Conservation (phyloP, 2,113 vertebrate species). For the Thunnus maccoyii region DNA sequence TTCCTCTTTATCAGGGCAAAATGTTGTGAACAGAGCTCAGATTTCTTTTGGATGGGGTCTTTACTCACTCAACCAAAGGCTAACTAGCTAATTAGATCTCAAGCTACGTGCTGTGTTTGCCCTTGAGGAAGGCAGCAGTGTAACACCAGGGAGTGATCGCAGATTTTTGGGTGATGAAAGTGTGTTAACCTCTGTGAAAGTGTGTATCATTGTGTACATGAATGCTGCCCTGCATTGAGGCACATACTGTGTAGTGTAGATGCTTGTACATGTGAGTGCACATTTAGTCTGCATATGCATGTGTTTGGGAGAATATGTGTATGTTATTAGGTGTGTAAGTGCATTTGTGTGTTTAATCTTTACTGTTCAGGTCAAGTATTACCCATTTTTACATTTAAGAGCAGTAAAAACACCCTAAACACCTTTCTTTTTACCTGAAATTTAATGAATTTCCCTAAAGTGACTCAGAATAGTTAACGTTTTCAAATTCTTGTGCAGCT, state of each 20-base stretch:
- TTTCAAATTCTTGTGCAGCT: no score
- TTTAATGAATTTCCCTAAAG: no score
- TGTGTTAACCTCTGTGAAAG: conserved; percentile 11
- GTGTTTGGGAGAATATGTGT: neutral
- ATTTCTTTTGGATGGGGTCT: conserved; percentile 54
- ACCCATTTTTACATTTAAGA: no score
- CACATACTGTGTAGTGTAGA: no score
- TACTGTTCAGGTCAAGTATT: no score
- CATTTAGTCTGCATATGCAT: conserved; percentile 1
- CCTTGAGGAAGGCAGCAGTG: conserved; percentile 48
- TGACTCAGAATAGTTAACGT: no score
- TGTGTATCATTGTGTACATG: neutral
- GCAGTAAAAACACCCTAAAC: no score
- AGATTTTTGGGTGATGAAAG: conserved; percentile 6
- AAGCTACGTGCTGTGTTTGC: conserved; percentile 66
- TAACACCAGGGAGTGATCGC: conserved; percentile 29
- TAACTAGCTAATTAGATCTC: conserved; percentile 73
- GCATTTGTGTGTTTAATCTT: no score
- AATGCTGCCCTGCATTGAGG: conserved; percentile 3
- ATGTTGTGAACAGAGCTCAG: conserved; percentile 54
- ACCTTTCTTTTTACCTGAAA: no score
- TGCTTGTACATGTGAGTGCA: neutral
- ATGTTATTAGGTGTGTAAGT: no score
- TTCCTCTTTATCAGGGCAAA: conserved; percentile 52
- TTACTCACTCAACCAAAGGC: conserved; percentile 63